A percentile compares a stretch with the other conserved stretches of the same genome.
phyloP scores from a whole-genome alignment of 2,888 invertebrate genomes.

The Ecliptopera silaceata region DNA sequence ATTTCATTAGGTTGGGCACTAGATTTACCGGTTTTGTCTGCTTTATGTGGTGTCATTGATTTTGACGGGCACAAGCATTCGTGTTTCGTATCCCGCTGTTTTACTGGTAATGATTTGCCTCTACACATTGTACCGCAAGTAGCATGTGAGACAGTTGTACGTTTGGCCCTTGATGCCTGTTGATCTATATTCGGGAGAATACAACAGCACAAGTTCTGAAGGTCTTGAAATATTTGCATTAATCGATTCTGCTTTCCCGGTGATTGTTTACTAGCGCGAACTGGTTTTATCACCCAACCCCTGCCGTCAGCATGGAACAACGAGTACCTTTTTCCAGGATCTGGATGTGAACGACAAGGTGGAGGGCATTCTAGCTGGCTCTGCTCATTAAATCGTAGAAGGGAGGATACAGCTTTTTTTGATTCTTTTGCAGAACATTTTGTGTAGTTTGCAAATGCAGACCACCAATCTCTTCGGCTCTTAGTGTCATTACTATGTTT shows the following conservation, averaged over 20 bases:
- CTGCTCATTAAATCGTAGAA: not conserved
- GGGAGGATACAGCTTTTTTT: not conserved
- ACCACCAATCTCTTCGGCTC: not conserved
- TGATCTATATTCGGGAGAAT: not conserved
- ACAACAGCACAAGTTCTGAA: slow-evolving; percentile 18
- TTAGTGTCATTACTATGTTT: slow-evolving; percentile 1
- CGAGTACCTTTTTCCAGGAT: slow-evolving; percentile 45
- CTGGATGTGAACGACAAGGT: slow-evolving; percentile 32
- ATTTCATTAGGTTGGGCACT: not conserved
- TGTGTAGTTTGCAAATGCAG: not conserved
- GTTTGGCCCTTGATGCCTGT: not conserved
- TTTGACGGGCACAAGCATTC: not conserved
- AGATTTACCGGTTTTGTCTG: not conserved
- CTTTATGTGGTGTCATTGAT: not conserved
- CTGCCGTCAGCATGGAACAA: slow-evolving; percentile 43
- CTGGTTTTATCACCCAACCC: slow-evolving; percentile 56
- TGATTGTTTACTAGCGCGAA: slow-evolving; percentile 1
- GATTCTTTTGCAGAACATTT: not conserved
- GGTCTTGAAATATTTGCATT: slow-evolving; percentile 18
- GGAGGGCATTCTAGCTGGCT: not conserved
- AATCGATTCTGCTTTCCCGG: slow-evolving; percentile 9
- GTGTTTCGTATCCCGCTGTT: not conserved
- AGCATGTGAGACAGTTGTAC: not conserved
- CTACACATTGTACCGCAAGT: not conserved
- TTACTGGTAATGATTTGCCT: not conserved